phyloP scores from a whole-genome alignment of 2,888 invertebrate species.

The Yponomeuta malinellus region DNA sequence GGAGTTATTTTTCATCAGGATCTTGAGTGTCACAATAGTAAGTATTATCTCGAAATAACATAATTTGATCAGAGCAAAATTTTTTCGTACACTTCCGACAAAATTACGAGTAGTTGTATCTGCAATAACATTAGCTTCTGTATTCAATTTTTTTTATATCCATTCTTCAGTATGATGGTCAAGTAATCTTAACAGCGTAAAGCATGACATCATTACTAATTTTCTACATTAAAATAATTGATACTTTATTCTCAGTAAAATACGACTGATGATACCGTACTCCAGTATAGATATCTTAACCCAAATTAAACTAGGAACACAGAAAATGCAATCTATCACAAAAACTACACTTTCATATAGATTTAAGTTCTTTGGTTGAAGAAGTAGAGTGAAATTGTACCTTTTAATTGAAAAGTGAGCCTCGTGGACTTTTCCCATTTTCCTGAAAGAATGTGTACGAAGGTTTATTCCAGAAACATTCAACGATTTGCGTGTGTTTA shows the following conservation, averaged over 20 bases:
- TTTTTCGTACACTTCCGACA: no score
- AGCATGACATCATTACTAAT: background rate
- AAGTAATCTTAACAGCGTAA: no score
- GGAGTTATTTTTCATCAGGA: no score
- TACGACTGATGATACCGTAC: background rate
- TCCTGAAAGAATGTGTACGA: slow-evolving; percentile 67
- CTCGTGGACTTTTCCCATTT: slow-evolving; percentile 62
- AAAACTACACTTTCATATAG: slow-evolving; percentile 26
- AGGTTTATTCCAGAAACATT: background rate
- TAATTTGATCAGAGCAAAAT: no score
- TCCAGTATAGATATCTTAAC: background rate
- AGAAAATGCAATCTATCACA: slow-evolving; percentile 72
- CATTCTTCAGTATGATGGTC: no score
- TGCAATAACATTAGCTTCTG: no score
- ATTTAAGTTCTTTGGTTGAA: slow-evolving; percentile 22
- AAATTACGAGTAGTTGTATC: no score
- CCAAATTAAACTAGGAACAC: slow-evolving; percentile 58
- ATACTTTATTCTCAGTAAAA: background rate
- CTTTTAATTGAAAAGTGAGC: slow-evolving; percentile 21
- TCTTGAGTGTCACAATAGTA: no score
- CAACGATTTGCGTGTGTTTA: background rate
- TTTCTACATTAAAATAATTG: background rate
- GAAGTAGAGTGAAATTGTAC: slow-evolving; percentile 29
- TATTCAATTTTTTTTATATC: no score
- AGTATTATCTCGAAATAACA: no score